Conservation (phyloP, 2,113 vertebrate species). For the Silurus meridionalis region DNA sequence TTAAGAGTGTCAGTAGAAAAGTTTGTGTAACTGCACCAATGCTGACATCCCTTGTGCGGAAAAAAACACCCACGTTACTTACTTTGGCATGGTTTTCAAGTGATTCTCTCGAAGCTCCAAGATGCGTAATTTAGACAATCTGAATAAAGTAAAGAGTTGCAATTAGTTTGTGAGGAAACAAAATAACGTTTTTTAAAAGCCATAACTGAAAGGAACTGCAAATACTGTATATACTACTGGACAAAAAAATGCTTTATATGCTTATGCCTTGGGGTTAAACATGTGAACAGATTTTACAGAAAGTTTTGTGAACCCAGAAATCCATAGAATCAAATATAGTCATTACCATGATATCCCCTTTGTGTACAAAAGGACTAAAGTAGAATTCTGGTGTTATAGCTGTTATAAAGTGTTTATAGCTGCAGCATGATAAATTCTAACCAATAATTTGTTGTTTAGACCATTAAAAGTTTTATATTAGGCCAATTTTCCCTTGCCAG, state of each 20-base stretch:
- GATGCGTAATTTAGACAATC: constrained; percentile 97
- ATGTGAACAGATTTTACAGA: no score
- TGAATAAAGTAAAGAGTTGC: constrained; percentile 59
- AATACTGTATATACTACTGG: not conserved
- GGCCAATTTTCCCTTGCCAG: no score
- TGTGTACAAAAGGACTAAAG: no score
- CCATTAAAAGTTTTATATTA: no score
- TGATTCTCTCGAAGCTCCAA: constrained; percentile 98
- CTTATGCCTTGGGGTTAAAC: not conserved
- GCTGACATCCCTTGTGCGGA: not conserved
- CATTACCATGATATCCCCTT: no score
- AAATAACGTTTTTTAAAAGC: not conserved
- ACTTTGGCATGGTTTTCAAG: constrained; percentile 99
- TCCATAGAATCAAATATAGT: no score
- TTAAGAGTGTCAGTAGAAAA: not conserved
- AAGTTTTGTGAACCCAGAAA: no score
- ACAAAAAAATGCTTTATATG: no score
- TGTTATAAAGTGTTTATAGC: no score
- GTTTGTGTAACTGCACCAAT: not conserved
- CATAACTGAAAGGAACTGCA: not conserved
- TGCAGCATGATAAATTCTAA: no score
- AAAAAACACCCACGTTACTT: constrained; percentile 66
- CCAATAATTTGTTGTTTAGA: no score
- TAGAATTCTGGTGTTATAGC: no score
- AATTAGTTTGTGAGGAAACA: not conserved